Conservation (phyloP, 2,888 invertebrate genomes). For the Thera obeliscata region DNA sequence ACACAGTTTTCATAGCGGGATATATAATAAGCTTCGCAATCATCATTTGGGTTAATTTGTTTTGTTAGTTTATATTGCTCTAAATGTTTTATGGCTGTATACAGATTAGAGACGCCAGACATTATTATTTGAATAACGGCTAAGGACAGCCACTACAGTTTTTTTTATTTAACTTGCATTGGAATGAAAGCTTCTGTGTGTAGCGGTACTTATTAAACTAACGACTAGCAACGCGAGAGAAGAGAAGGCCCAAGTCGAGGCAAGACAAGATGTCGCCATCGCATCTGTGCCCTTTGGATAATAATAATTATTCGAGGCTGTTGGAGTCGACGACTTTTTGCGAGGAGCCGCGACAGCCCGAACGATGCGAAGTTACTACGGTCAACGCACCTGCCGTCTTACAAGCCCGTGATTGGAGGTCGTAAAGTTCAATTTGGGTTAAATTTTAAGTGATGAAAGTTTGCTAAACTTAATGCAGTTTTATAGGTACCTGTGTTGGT, state of each 20-base stretch:
- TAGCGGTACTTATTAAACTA: conserved; percentile 38
- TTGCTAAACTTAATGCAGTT: conserved; percentile 41
- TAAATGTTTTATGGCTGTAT: conserved; percentile 16
- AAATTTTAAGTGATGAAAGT: conserved; percentile 25
- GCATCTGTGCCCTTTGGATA: conserved; percentile 58
- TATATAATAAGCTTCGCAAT: conserved; percentile 40
- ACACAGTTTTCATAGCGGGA: conserved; percentile 34
- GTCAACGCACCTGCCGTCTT: conserved; percentile 40
- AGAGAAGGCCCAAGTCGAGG: conserved; percentile 44
- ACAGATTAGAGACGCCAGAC: conserved; percentile 8
- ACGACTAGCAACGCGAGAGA: conserved; percentile 36
- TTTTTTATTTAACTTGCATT: conserved; percentile 3
- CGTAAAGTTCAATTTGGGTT: conserved; percentile 48
- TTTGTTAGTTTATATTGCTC: conserved; percentile 29
- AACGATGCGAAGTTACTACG: conserved; percentile 51
- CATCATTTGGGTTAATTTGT: conserved; percentile 42
- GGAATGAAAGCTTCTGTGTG: conserved; percentile 24
- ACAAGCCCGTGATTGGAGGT: conserved; percentile 42
- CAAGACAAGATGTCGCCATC: conserved; percentile 74
- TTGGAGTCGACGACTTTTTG: conserved; percentile 68
- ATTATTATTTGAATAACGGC: neutral
- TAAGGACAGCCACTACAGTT: conserved; percentile 1
- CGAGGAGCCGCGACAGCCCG: conserved; percentile 52
- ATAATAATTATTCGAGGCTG: conserved; percentile 64
- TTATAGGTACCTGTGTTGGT: conserved; percentile 21